Conservation (phyloP, 2,113 vertebrate genomes). For the Myiozetetes cayanensis region DNA sequence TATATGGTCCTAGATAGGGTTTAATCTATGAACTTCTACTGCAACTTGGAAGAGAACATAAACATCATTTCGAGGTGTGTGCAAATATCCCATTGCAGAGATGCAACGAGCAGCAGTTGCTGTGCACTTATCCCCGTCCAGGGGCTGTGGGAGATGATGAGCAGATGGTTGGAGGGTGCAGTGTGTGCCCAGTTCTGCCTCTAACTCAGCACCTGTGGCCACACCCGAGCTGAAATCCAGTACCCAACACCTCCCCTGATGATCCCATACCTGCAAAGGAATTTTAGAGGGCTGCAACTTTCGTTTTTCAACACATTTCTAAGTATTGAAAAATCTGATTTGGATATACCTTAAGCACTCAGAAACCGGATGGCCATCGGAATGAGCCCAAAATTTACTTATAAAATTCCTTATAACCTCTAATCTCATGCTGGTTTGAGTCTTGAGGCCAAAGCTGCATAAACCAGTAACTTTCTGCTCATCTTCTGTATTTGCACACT, state of each 20-base stretch:
- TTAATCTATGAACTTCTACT: neutral
- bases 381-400: neutral
- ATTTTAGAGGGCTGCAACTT: neutral
- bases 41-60: neutral
- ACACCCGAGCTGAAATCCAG: neutral
- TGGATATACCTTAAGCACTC: neutral
- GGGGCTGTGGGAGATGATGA: neutral
- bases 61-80: neutral
- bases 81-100: neutral
- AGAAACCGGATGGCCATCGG: neutral
- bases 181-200: fast-evolving
- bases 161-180: neutral
- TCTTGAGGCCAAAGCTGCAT: neutral
- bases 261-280: neutral
- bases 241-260: neutral
- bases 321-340: neutral
- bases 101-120: fast-evolving
- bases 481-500: neutral
- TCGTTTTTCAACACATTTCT: neutral
- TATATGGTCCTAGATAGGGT: neutral
- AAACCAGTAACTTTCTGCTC: neutral
- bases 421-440: neutral
- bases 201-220: neutral
- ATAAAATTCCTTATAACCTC: neutral
- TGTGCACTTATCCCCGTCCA: neutral